Base-by-base conservation (phyloP, 2,113 vertebrate species). In the Chlorodrepanis virens region DNA sequence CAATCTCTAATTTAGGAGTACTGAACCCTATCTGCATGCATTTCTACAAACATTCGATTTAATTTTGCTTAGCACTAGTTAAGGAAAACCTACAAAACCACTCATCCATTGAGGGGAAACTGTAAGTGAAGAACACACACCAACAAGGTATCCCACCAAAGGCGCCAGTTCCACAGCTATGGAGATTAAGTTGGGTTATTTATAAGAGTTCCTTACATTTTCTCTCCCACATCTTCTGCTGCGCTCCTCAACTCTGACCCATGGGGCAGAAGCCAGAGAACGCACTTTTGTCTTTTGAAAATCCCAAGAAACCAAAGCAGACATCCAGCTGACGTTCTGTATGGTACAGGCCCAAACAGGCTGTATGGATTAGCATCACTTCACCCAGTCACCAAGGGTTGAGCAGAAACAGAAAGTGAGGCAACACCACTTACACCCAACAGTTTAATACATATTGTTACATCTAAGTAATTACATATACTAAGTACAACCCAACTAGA, bases 11-110 rank as follows among this genome's bases (percentile, higher is more conserved):
- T 63, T 81, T 53, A 75, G 39, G 20, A 90, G 20, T 20, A 70
- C 2, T 27, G 16, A 59, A 52, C 29, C 64, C 71, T 74, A 89
- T 17, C 69, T 42, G 14, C 40, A 45, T 14, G 1, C 24, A 50
- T 37, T 77, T 75, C 60, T 64, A 86, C 24, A 68, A 61, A 93
- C 0, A 0, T 37, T 75, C 27, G 2, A 40, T 42, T 77, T 75
- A 12, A 37, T 68, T 88, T 81, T 90, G 75, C 50, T 78, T 70
- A 74, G 52, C 27, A 18, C 22, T 50, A 54, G 40, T 35, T 70
- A 89, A 42, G 20, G 11, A 78, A 74, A 96, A 78, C 53, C 65
- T 69, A 84, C n/a, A 71, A 89, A 81, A 47, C 49, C 56, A 90
- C 60, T 29, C 81, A 82, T 6, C 57, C 45, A 23, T 5, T 39